Evolutionary conservation across 2,888 invertebrate species (phyloP).

Genomic region (Syrphus vitripennis): DNA sequence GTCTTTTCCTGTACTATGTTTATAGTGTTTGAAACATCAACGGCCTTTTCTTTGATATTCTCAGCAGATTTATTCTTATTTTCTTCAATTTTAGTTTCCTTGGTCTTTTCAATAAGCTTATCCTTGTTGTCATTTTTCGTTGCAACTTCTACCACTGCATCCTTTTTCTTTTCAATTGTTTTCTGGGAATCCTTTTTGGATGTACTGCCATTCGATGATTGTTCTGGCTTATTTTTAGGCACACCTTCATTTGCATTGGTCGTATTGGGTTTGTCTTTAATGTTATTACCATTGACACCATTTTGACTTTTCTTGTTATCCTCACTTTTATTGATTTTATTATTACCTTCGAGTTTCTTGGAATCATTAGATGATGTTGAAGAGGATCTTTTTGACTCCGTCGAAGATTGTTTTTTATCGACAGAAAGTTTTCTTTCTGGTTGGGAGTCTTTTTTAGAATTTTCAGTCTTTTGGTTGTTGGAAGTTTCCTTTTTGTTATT

Average conservation of each 20-base stretch:
- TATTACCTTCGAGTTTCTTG: constrained; percentile 18
- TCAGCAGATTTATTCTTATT: constrained; percentile 52
- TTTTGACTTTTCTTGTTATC: constrained; percentile 75
- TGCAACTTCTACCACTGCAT: not conserved
- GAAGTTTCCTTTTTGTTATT: constrained; percentile 64
- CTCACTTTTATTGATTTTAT: constrained; percentile 64
- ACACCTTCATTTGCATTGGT: constrained; percentile 50
- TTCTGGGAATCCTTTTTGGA: constrained; percentile 56
- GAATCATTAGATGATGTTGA: constrained; percentile 23
- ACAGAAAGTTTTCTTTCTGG: constrained; percentile 51
- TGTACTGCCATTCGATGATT: constrained; percentile 20
- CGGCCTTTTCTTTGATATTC: constrained; percentile 44
- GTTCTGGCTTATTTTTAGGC: constrained; percentile 51
- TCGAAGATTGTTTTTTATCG: constrained; percentile 45
- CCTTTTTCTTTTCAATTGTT: constrained; percentile 52
- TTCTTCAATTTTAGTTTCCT: constrained; percentile 43
- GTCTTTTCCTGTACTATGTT: constrained; percentile 29
- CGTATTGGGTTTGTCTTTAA: constrained; percentile 56
- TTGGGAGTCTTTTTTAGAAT: constrained; percentile 65
- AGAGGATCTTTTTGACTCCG: constrained; percentile 32
- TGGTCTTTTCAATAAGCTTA: constrained; percentile 47
- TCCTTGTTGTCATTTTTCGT: constrained; percentile 22
- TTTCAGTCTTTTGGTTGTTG: constrained; percentile 71
- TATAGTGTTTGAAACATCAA: constrained; percentile 1
- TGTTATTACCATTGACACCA: constrained; percentile 73